A percentile compares a stretch with the other conserved stretches of the same genome.
Conservation (phyloP, 2,113 vertebrate genomes). For the Myotis davidii region DNA sequence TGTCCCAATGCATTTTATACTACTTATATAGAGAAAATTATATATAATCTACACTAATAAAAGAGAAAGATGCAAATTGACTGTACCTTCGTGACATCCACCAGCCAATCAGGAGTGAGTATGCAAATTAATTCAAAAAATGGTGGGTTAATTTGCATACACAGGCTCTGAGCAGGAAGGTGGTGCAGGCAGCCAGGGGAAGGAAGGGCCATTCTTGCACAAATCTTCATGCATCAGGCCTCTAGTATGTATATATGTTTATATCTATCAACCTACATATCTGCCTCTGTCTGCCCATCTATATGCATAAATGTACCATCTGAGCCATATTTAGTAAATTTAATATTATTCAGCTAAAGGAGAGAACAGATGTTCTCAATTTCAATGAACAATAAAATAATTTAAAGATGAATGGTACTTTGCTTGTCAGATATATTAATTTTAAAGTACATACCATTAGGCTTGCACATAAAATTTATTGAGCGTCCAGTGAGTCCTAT, state of each 20-base stretch:
- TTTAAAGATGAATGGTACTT: not conserved
- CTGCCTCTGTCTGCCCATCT: not conserved
- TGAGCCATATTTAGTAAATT: not conserved
- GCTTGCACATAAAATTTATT: not conserved
- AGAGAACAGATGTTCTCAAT: not conserved
- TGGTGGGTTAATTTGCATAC: too few species aligned
- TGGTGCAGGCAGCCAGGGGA: too few species aligned
- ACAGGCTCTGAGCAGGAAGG: too few species aligned
- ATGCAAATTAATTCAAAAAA: too few species aligned
- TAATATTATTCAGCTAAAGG: not conserved
- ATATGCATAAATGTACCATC: not conserved
- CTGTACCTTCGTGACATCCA: too few species aligned
- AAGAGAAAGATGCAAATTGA: too few species aligned
- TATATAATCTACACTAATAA: not conserved
- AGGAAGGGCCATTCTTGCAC: too few species aligned
- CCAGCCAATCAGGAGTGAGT: too few species aligned
- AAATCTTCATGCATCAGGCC: too few species aligned
- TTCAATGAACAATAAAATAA: not conserved
- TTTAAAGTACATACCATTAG: not conserved
- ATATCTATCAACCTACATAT: not conserved
- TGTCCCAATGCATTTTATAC: not conserved
- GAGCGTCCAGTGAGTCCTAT: not conserved
- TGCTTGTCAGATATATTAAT: not conserved
- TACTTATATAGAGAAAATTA: not conserved
- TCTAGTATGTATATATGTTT: not conserved